Base-by-base conservation (phyloP, 2,797 vertebrate species). In the Anomalospiza imberbis region DNA sequence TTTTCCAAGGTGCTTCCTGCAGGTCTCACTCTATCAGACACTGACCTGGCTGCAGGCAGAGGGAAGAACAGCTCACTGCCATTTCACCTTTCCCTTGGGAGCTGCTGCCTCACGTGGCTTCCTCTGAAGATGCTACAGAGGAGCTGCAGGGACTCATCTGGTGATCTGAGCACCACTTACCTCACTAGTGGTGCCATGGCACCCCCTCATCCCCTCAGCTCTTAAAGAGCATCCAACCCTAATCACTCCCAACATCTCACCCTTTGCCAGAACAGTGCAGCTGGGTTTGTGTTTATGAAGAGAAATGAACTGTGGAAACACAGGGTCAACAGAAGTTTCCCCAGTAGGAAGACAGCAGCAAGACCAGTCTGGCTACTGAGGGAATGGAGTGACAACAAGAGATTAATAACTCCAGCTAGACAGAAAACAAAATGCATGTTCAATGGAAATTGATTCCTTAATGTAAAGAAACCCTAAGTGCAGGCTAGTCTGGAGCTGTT, bases 391-490 rank as follows among this genome's bases (percentile, higher is more conserved):
- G 2, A 79, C 14, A 62, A 25, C 2, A 65, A 81, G 40, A 76
- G 36, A 48, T 60, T 31, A 93, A 45, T 74, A 83, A 85, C 73
- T 70, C 19, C 11, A 89, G 57, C 29, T 22, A 72, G 66, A 77
- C 28, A 83, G 22, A 89, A 93, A 77, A 6, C 50, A 48, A 91
- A 89, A 86, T 47, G 18, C 77, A 85, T 53, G 83, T 68, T 88
- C 80, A 86, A 65, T 90, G 38, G 62, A 84, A 88, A 94, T 88
- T 22, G 85, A 94, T 86, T 90, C 66, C 50, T 77, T 74, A 62
- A 44, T 28, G 54, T 71, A 80, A 89, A 77, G 71, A 85, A 96
- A 82, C 29, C 51, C 42, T 91, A 91, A 95, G 78, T 77, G 67
- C 60, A 70, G 86, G 66, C 66, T 34, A 31, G 50, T 70, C 60